Percentiles rank a stretch among this genome's conserved stretches.
These are phyloP conservation scores for Drosophila fulvimacula DNA, from an alignment of 2,888 invertebrate genomes.

Conservation along the genomic window DNA sequence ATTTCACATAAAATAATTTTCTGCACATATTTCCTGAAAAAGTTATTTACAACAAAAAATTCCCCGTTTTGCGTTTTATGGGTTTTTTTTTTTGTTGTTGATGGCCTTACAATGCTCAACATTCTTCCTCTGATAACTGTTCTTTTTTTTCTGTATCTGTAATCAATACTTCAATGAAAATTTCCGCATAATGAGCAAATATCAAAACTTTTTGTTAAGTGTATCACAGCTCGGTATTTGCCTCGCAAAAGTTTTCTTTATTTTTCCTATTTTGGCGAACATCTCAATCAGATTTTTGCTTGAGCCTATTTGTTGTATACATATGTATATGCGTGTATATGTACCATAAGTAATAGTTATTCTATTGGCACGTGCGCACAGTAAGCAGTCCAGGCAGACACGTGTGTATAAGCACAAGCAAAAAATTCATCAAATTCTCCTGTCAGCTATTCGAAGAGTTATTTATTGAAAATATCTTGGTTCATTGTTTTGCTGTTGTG, in stretches of 20 bases:
- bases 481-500: conserved; percentile 15
- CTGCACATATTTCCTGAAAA: not conserved
- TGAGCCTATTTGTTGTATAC: conserved; percentile 10
- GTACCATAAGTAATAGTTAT: conserved; percentile 65
- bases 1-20: not conserved
- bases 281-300: conserved; percentile 66
- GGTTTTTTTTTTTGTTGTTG: not conserved
- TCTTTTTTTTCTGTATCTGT: not conserved
- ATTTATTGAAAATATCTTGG: conserved; percentile 6
- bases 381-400: not conserved
- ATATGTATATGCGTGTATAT: conserved; percentile 14
- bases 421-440: conserved; percentile 53
- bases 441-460: conserved; percentile 44
- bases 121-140: not conserved
- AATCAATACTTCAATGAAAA: not conserved
- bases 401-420: conserved; percentile 15
- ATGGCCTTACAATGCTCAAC: not conserved
- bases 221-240: conserved; percentile 33
- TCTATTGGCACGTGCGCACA: conserved; percentile 60
- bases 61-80: not conserved
- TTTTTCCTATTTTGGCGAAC: conserved; percentile 23
- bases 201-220: conserved; percentile 20
- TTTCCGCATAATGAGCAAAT: not conserved
- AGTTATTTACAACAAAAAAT: not conserved
- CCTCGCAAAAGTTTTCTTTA: conserved; percentile 16